A percentile compares a stretch with the other conserved stretches of the same genome.
These are phyloP conservation scores for Plagodis pulveraria DNA, from an alignment of 2,888 invertebrate species.

Conservation along the genomic window DNA sequence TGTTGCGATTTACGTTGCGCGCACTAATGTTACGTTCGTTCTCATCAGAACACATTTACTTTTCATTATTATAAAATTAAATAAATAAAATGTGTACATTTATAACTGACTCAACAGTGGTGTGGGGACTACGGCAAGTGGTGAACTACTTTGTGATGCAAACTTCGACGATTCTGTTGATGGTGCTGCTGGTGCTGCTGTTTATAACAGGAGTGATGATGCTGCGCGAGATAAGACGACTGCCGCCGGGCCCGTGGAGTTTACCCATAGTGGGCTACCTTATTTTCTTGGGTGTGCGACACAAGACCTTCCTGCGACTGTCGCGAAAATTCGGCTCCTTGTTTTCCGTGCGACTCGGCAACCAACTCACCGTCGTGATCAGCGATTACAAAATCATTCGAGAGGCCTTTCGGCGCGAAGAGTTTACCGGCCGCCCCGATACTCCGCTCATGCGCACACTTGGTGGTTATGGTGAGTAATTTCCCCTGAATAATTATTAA, in stretches of 20 bases:
- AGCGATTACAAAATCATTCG: conserved; percentile 94
- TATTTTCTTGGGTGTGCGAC: conserved; percentile 91
- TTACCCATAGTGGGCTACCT: conserved; percentile 93
- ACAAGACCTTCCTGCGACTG: conserved; percentile 91
- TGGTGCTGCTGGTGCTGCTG: conserved; percentile 73
- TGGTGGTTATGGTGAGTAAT: conserved; percentile 94
- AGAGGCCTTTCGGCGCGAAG: conserved; percentile 93
- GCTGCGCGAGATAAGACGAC: conserved; percentile 71
- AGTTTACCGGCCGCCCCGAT: conserved; percentile 94
- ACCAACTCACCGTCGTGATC: conserved; percentile 93
- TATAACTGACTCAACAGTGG: conserved; percentile 76
- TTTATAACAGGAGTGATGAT: conserved; percentile 63
- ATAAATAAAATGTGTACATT: conserved; percentile 69
- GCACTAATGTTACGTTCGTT: conserved; percentile 68
- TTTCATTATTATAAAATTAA: conserved; percentile 46
- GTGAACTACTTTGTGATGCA: conserved; percentile 71
- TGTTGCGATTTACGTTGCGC: conserved; percentile 66
- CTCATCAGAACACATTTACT: conserved; percentile 45
- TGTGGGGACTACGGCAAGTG: conserved; percentile 82
- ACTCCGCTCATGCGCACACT: conserved; percentile 94
- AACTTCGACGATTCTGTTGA: conserved; percentile 72
- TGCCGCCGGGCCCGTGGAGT: conserved; percentile 96
- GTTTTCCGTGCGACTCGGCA: conserved; percentile 92
- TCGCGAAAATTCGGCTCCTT: conserved; percentile 92
- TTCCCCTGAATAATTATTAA: background rate